A percentile compares a stretch with the other conserved stretches of the same genome.
Conservation (phyloP, 2,888 invertebrate species). For the Troilus luridus region DNA sequence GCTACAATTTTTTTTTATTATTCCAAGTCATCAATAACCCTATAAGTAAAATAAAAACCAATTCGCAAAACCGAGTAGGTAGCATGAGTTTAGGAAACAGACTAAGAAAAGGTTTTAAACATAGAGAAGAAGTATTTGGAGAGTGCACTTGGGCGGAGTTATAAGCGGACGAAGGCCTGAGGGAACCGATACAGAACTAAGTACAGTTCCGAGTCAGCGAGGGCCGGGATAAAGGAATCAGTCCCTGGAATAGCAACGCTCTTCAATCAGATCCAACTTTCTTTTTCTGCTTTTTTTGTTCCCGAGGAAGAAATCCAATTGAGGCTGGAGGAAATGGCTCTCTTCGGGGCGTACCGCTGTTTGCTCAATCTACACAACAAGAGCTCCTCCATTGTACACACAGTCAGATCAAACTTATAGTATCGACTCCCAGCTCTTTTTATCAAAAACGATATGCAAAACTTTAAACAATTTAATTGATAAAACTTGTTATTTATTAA, state of each 20-base stretch:
- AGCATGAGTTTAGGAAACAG: not conserved
- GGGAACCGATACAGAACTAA: constrained; percentile 9
- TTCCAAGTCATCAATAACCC: no score
- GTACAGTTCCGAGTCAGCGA: not conserved
- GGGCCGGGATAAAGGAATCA: constrained; percentile 4
- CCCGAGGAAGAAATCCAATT: constrained; percentile 17
- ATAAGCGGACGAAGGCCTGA: not conserved
- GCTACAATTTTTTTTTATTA: no score
- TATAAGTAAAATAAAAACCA: no score
- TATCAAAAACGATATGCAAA: not conserved
- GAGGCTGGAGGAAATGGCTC: not conserved
- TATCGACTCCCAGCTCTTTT: not conserved
- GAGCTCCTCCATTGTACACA: not conserved
- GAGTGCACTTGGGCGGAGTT: not conserved
- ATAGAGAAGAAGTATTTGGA: not conserved
- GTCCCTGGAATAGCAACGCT: not conserved
- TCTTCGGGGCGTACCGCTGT: not conserved
- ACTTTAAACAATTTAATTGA: not conserved
- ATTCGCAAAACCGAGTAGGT: not conserved
- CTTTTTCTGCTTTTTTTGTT: constrained; percentile 12
- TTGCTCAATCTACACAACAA: not conserved
- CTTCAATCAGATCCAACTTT: constrained; percentile 24
- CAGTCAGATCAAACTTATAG: not conserved
- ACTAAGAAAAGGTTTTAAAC: not conserved
- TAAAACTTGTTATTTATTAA: no score